phyloP scores from a whole-genome alignment of 2,797 vertebrate species.

The Mormyrus hasselquistii region DNA sequence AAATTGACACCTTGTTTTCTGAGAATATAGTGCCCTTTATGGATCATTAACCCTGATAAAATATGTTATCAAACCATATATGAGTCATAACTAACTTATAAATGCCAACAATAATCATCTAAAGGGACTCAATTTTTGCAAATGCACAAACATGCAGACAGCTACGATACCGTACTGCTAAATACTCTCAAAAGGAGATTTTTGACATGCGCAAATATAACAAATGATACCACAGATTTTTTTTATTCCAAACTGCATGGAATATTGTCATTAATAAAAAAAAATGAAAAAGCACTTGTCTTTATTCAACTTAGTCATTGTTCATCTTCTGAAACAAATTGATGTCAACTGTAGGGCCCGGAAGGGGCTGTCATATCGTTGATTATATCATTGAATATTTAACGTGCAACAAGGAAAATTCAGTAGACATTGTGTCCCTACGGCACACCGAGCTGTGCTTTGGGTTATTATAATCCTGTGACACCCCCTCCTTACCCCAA shows the following conservation, averaged over 20 bases:
- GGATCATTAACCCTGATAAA: background rate
- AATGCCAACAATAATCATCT: background rate
- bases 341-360: background rate
- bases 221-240: background rate
- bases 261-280: slow-evolving; percentile 22
- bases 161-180: background rate
- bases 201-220: background rate
- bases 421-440: background rate
- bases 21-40: background rate
- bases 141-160: background rate
- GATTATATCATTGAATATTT: background rate
- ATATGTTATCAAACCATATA: background rate
- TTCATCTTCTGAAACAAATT: slow-evolving; percentile 39
- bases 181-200: background rate
- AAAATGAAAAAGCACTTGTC: slow-evolving; percentile 46
- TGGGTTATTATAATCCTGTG: background rate
- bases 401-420: slow-evolving; percentile 7
- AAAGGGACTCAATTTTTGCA: background rate
- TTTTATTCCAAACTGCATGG: background rate
- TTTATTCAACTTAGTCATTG: slow-evolving; percentile 60
- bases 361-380: background rate
- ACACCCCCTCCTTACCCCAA: background rate
- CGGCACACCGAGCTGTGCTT: background rate
- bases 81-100: background rate
- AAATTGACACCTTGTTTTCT: background rate